Base-by-base conservation (phyloP, 1,140 invertebrate species). In the Harpegnathos saltator region DNA sequence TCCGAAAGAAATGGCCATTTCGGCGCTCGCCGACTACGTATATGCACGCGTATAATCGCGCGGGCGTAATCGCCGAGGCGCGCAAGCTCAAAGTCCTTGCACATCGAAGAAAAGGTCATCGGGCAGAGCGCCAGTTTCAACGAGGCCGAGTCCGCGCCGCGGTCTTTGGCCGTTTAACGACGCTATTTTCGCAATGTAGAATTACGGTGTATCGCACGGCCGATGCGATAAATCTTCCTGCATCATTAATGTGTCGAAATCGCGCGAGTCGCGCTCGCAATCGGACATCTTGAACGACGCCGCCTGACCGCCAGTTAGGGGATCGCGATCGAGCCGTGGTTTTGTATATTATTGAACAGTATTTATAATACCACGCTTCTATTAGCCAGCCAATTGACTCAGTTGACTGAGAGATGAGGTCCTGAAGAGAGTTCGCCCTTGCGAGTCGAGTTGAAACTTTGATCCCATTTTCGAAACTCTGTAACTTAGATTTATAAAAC, bases 1-100 rank as follows among this genome's bases (percentile, higher is more conserved):
- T 59, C 75, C 50, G 17, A 81, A 69, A 69, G 11, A 9, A 44
- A 1, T 9, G 61, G 61, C 52, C 58, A 66, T 82, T 83, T 73
- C 75, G 77, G 63, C n/a, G n/a, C 80, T 69, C 82, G 48, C 56
- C 50, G 62, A 4, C 24, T 9, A 9, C 62, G 29, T 85, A 66
- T 50, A 73, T 44, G 66, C 65, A 71, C 56, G 62, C 66, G 48
- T 38, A 65, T 86, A 83, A 86, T 88, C 26, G 44, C 56, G 26
- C 54, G 19, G 58, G 56, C 33, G 48, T 77, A 81, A 82, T 84
- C 84, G 62, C 71, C n/a, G n/a, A 50, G 65, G 1, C 29, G 29
- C 58, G 24, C n/a, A 24, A 29, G 15, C 24, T 84, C 19, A 24
- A 58, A 7, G 17, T n/a, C 3, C 12, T 7, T 63, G 38, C 5